Evolutionary conservation across 1,140 invertebrate species (phyloP), one percentile per base, ranked within the genome.

Genomic region (Solenopsis fugax): DNA sequence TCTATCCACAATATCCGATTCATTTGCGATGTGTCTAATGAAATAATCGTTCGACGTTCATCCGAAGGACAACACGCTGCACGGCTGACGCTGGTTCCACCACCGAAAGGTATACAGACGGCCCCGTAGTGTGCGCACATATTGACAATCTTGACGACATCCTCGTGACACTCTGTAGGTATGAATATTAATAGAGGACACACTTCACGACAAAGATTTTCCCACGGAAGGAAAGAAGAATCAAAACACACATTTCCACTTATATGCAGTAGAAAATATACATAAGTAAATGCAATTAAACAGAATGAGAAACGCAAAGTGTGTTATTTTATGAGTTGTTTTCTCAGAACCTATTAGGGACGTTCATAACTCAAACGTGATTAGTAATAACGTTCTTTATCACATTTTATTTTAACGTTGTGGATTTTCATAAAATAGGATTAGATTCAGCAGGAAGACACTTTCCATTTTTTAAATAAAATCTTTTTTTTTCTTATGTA

Each of bases 11-110:
- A 94, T 93, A 99, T 98, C 88, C 97, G 96, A 94, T 98, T 98
- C 99, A 99, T 99, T 93, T 99, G 98, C 34, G 98, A 98, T 52
- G 98, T 99, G 94, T 99, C 99, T 75, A 99, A 91, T 0, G 97
- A 98, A 18, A 99, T 96, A 86, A 99, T 99, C 77, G 97, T 97
- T 67, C 99, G 96, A 18, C 92, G 92, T 95, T 99, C 99, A 21
- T 97, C 93, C 34, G 94, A 92, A 0, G 99, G 99, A 95, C 99
- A 99, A 84, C 97, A 97, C 0, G 99, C 95, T 4, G 98, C 98
- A 16, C 98, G 98, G 0, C 99, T 98, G 0, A 99, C 99, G 87
- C 98, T 99, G 0, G 99, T 99, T 6, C 99, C 99, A 18, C 99
- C 99, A 4, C 99, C 99, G 95, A 98, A 99, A 10, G 99, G 99